Conservation (phyloP, 1,140 invertebrate genomes). For the Eueides isabella region DNA sequence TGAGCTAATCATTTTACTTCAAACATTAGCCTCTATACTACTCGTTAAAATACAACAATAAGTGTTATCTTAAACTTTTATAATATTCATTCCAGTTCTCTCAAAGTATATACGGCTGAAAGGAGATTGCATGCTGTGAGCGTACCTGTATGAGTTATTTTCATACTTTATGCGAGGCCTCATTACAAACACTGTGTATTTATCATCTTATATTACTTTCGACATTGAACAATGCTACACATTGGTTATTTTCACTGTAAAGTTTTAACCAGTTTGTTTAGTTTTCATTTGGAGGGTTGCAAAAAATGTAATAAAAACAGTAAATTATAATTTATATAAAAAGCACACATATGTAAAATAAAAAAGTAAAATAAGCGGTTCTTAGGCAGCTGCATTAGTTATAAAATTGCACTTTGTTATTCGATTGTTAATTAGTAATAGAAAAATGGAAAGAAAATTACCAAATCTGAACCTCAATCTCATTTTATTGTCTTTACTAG, state of each 20-base stretch:
- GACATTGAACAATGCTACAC: not conserved
- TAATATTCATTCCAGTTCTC: constrained; percentile 7
- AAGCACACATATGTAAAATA: too few species aligned
- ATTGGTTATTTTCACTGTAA: not conserved
- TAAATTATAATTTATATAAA: too few species aligned
- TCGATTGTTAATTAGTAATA: too few species aligned
- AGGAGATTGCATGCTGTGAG: not conserved
- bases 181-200: not conserved
- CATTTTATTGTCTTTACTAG: too few species aligned
- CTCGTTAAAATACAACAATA: not conserved
- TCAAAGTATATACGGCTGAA: not conserved
- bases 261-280: not conserved
- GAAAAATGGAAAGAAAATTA: too few species aligned
- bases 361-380: too few species aligned
- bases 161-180: not conserved
- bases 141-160: not conserved
- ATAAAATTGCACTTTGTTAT: too few species aligned
- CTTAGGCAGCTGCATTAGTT: too few species aligned
- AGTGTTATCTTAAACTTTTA: constrained; percentile 5
- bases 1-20: too few species aligned
- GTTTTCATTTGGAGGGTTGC: not conserved
- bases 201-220: not conserved
- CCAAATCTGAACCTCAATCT: too few species aligned
- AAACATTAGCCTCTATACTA: too few species aligned
- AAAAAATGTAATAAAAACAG: too few species aligned